Percentiles rank a stretch among this genome's conserved stretches.
Evolutionary conservation across 64 coral and sea anemone species (phyloP).

Genomic region (Anthopleura sola): DNA sequence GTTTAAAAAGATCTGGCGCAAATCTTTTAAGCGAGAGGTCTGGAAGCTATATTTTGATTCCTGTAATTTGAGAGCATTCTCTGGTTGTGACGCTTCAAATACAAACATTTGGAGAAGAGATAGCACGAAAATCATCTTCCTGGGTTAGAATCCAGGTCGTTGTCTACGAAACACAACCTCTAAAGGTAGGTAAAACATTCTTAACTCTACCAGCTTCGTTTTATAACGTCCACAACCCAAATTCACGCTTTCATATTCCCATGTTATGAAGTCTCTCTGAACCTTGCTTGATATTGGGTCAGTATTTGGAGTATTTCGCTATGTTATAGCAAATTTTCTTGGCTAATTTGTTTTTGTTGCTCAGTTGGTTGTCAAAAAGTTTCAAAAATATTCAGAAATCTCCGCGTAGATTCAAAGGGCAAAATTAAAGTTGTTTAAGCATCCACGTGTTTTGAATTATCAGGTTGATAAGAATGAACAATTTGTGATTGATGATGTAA

Average conservation of each 20-base stretch:
- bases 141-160: neutral
- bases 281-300: neutral
- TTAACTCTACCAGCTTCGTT: neutral
- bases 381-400: neutral
- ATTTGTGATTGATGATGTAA: neutral
- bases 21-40: no score
- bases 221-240: neutral
- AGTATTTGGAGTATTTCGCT: neutral
- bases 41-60: no score
- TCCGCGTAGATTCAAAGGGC: neutral
- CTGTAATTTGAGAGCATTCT: no score
- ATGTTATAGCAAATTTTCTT: no score
- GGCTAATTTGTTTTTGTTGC: neutral
- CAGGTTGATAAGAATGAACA: neutral
- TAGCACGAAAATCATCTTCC: neutral
- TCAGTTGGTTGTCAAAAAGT: neutral
- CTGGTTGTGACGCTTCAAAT: no score
- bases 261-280: neutral
- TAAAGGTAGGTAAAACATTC: neutral
- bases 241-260: neutral
- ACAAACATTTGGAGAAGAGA: no score
- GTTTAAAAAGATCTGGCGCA: no score
- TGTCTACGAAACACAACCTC: neutral
- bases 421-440: neutral
- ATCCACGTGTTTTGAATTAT: neutral